Evolutionary conservation across 2,113 vertebrate genomes (phyloP).

Genomic region (Aythya baeri): DNA sequence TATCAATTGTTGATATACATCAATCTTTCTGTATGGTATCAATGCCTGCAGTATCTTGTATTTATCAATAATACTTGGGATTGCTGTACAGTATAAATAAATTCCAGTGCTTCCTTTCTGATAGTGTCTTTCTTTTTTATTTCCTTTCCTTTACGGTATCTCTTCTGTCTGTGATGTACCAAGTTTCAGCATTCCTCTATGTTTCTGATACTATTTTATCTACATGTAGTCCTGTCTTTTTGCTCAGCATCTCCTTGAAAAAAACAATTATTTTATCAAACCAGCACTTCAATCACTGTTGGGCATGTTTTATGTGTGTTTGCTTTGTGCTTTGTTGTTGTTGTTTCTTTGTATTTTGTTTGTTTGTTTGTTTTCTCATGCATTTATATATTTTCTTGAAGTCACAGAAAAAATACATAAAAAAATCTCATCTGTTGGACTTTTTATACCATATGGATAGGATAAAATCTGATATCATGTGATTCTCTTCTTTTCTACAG

Average conservation of each 20-base stretch:
- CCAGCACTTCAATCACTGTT: background rate
- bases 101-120: background rate
- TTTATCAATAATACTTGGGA: background rate
- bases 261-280: constrained; percentile 26
- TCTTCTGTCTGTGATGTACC: background rate
- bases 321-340: background rate
- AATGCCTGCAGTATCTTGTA: background rate
- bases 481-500: background rate
- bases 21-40: background rate
- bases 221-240: background rate
- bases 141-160: background rate
- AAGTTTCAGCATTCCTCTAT: background rate
- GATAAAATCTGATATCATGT: background rate
- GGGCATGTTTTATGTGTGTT: background rate
- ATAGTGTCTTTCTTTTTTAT: background rate
- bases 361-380: background rate
- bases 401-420: background rate
- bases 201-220: background rate
- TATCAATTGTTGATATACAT: background rate
- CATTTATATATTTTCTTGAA: constrained; percentile 22
- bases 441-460: background rate
- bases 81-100: background rate
- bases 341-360: background rate
- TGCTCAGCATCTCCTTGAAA: background rate
- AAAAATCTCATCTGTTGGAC: background rate